These are phyloP conservation scores for Cotesia typhae DNA, from an alignment of 1,140 invertebrate species.

Conservation along the genomic window DNA sequence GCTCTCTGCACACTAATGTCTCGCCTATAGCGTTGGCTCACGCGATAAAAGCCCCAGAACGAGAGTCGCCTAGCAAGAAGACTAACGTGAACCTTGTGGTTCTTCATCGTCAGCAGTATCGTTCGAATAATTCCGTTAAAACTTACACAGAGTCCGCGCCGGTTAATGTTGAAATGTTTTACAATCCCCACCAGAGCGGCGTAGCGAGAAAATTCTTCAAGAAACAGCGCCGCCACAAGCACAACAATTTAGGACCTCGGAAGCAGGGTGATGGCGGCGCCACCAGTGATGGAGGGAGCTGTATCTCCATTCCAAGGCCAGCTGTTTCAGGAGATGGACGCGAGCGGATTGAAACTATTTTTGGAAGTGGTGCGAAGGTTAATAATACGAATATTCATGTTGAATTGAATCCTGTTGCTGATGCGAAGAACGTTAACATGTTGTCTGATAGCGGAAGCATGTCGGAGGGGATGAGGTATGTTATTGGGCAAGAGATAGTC, in stretches of 20 bases:
- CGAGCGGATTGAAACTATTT: constrained; percentile 70
- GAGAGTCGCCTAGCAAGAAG: constrained; percentile 52
- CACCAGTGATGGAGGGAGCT: constrained; percentile 65
- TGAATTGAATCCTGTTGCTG: constrained; percentile 68
- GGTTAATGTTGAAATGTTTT: constrained; percentile 81
- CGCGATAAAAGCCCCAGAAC: constrained; percentile 40
- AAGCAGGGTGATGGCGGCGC: constrained; percentile 72
- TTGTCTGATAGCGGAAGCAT: constrained; percentile 69
- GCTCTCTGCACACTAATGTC: constrained; percentile 55
- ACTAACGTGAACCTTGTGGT: constrained; percentile 73
- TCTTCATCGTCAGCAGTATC: constrained; percentile 75
- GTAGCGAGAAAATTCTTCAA: constrained; percentile 92
- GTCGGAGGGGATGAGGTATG: constrained; percentile 57
- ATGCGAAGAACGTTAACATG: constrained; percentile 72
- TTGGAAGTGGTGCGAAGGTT: constrained; percentile 75
- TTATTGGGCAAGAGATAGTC: constrained; percentile 58
- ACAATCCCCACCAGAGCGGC: constrained; percentile 92
- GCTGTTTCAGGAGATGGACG: constrained; percentile 64
- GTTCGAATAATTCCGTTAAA: constrained; percentile 74
- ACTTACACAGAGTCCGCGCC: constrained; percentile 71
- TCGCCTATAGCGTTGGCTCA: constrained; percentile 39
- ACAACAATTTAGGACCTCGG: constrained; percentile 77
- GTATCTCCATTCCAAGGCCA: constrained; percentile 63
- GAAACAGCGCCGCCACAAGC: constrained; percentile 79
- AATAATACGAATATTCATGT: constrained; percentile 83